Evolutionary conservation across 2,113 vertebrate genomes (phyloP), one percentile per base, ranked within the genome.

Genomic region (Tangachromis dhanisi): DNA sequence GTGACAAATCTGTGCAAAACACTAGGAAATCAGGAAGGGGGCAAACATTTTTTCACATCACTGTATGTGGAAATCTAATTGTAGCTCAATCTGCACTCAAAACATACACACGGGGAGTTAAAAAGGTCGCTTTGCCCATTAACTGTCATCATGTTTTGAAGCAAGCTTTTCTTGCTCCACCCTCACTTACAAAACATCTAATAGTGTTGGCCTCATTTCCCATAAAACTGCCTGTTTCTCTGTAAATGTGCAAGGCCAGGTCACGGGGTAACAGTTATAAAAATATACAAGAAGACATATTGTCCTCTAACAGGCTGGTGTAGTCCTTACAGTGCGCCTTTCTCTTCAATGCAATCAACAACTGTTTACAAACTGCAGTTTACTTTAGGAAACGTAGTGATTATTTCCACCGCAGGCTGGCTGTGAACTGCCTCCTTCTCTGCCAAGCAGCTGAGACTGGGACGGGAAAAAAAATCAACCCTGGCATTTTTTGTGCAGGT

Each of bases 181-280:
- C 5, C 57, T 14, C 11, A 35, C 21, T 92, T 89, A 51, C 86
- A 42, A 63, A 88, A 90, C 24, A 33, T 61, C 68, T 45, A 76
- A 76, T 73, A 21, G 57, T 11, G 29, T 7, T 83, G 80, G 81
- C 31, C 73, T 82, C 84, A 92, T 87, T 90, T 86, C 57, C 88
- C 66, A 89, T 63, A 6, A 57, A 82, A 80, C 51, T 79, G 16
- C 26, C 61, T 80, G 42, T 80, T 86, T 80, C 16, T 73, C 6
- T n/a, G 10, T 26, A 35, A 85, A 88, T 71, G 16, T 33, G 31
- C 54, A 81, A 76, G 38, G 66, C n/a, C 35, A 16, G 38, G n/a
- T 71, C 57, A 31, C 5, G 3, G 38, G 10, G 4, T 82, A 89
- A 81, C 35, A 14, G n/a, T 17, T 73, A 24, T 45, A 45, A 45